Percentiles rank a stretch among this genome's conserved stretches.
phyloP scores from a whole-genome alignment of 2,888 invertebrate genomes.

The Thecocarcelia acutangulata region DNA sequence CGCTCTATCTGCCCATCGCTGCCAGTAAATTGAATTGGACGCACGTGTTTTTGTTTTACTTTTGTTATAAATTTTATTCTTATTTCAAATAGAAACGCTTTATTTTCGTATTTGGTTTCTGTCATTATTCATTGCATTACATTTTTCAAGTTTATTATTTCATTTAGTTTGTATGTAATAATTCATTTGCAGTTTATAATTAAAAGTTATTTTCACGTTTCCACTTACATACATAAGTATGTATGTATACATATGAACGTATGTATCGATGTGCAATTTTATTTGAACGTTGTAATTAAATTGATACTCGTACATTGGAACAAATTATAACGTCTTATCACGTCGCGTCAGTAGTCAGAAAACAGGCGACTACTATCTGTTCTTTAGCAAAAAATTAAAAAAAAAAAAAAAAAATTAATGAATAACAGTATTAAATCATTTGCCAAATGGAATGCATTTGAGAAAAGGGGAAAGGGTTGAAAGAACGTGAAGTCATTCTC shows the following conservation, averaged over 20 bases:
- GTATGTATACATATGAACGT: too few relatives aligned
- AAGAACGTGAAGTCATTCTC: too few relatives aligned
- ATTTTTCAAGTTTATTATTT: conserved; percentile 10
- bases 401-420: conserved; percentile 11
- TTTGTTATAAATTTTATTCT: too few relatives aligned
- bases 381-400: not conserved
- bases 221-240: conserved; percentile 64
- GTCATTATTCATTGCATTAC: conserved; percentile 12
- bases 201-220: conserved; percentile 65
- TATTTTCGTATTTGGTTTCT: not conserved
- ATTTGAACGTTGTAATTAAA: conserved; percentile 52
- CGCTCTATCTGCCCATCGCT: too few relatives aligned
- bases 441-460: not conserved
- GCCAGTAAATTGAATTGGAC: not conserved
- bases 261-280: too few relatives aligned
- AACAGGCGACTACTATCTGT: conserved; percentile 56
- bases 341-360: conserved; percentile 65
- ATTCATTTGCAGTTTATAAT: conserved; percentile 45
- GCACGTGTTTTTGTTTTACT: conserved; percentile 16
- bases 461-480: not conserved
- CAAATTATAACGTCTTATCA: conserved; percentile 68
- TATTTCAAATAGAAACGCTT: not conserved
- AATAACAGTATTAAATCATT: conserved; percentile 17
- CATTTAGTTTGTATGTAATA: not conserved
- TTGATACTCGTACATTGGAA: conserved; percentile 16